phyloP scores from a whole-genome alignment of 2,797 vertebrate genomes.

The Acanthurus lineatus region DNA sequence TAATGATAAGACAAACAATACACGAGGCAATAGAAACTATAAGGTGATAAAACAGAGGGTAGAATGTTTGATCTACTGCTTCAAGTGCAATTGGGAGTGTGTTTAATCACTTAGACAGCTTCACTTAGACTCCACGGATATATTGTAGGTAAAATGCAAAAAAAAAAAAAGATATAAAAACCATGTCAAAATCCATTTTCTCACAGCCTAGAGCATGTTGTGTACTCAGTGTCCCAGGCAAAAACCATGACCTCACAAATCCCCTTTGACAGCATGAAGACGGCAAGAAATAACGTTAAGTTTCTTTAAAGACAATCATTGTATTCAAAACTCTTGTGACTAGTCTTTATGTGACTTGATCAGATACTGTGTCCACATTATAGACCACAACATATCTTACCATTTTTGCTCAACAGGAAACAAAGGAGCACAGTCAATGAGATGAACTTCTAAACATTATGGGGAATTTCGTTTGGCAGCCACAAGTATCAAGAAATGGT shows the following conservation, averaged over 20 bases:
- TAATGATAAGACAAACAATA: not conserved
- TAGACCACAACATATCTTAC: not conserved
- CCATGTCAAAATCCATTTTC: not conserved
- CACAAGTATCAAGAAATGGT: not conserved
- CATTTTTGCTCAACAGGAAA: not conserved
- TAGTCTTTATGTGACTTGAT: not conserved
- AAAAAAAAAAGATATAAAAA: no score
- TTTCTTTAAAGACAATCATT: not conserved
- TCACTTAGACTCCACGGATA: no score
- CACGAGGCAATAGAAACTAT: not conserved
- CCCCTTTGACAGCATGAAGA: not conserved
- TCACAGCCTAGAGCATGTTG: not conserved
- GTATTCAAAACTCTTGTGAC: constrained; percentile 12
- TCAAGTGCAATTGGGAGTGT: no score
- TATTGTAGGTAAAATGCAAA: no score
- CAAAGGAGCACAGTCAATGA: not conserved
- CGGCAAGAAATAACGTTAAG: not conserved
- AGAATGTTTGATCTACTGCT: no score
- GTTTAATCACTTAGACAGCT: no score
- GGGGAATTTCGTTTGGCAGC: not conserved
- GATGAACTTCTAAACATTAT: not conserved
- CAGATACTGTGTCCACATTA: not conserved
- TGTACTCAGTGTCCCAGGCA: not conserved
- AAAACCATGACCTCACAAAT: not conserved
- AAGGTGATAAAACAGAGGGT: no score